phyloP scores from a whole-genome alignment of 1,140 invertebrate genomes.

The Drosophila pachea region DNA sequence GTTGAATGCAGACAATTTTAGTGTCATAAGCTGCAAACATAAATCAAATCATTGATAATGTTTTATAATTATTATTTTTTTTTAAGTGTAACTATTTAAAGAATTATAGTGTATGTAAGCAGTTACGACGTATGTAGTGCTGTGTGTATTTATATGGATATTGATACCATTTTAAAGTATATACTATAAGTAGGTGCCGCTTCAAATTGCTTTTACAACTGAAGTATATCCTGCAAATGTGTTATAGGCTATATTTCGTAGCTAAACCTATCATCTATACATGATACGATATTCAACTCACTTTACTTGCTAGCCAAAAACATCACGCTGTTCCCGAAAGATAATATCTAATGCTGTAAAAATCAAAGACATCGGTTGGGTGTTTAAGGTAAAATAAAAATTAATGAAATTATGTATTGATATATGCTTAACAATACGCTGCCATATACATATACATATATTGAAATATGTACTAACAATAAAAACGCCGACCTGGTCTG shows the following conservation, averaged over 20 bases:
- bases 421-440: constrained; percentile 65
- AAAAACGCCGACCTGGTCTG: constrained; percentile 51
- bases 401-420: constrained; percentile 50
- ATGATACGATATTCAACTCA: constrained; percentile 20
- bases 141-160: constrained; percentile 42
- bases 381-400: constrained; percentile 12
- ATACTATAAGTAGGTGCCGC: constrained; percentile 45
- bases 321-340: constrained; percentile 52
- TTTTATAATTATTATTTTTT: constrained; percentile 6
- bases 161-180: constrained; percentile 36
- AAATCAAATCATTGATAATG: constrained; percentile 34
- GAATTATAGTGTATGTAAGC: constrained; percentile 22
- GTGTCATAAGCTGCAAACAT: constrained; percentile 35
- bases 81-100: constrained; percentile 28
- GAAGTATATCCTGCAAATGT: constrained; percentile 59
- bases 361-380: constrained; percentile 12
- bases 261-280: constrained; percentile 33
- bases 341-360: constrained; percentile 46
- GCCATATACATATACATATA: constrained; percentile 59
- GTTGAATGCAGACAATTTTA: constrained; percentile 30
- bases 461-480: constrained; percentile 46
- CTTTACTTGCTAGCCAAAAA: constrained; percentile 33
- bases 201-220: constrained; percentile 60
- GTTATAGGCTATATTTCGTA: constrained; percentile 50
- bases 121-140: constrained; percentile 8